Evolutionary conservation across 1,140 invertebrate genomes (phyloP), one percentile per base, ranked within the genome.

Genomic region (Rhagoletis zephyria): DNA sequence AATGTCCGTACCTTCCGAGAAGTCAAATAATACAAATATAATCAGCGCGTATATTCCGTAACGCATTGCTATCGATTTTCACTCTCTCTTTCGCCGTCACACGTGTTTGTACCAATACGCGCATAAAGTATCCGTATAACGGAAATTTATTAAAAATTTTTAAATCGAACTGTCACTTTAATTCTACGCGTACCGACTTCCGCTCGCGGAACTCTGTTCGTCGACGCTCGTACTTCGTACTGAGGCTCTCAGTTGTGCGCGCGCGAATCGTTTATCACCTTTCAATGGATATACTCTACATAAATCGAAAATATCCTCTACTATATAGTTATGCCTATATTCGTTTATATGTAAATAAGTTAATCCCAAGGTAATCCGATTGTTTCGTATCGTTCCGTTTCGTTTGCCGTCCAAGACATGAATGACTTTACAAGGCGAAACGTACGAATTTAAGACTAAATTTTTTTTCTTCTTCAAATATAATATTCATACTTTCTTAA

Each of bases 1-100:
- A 30, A 45, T 9, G 19, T 30, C 40, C 64, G 77, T 91, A 93
- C 90, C 91, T 91, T 92, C 90, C 77, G 90, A 92, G 88, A 91
- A 92, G 89, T 91, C 90, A 89, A 92, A 91, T 85, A 90, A 87
- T 67, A 89, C 87, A 48, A 89, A 88, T 45, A 91, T 48, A 3
- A 92, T 56, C 40, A 88, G 87, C 70, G 87, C 89, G 65, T 89
- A 92, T 19, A 91, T 81, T 56, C 90, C 60, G 48, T 89, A 85
- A 63, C 87, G 88, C 87, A 90, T 77, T 30, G 59, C 74, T 90
- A 88, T 91, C 90, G n/a, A 89, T 89, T 87, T 87, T 51, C 48
- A 30, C 40, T 59, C 87, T 74, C 88, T 56, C 12, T 88, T 87
- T 77, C 30, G 51, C 30, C 0, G 70, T 86, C 70, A 74, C 4